Evolutionary conservation across 2,113 vertebrate species (phyloP).

Genomic region (Rhipidura dahli): DNA sequence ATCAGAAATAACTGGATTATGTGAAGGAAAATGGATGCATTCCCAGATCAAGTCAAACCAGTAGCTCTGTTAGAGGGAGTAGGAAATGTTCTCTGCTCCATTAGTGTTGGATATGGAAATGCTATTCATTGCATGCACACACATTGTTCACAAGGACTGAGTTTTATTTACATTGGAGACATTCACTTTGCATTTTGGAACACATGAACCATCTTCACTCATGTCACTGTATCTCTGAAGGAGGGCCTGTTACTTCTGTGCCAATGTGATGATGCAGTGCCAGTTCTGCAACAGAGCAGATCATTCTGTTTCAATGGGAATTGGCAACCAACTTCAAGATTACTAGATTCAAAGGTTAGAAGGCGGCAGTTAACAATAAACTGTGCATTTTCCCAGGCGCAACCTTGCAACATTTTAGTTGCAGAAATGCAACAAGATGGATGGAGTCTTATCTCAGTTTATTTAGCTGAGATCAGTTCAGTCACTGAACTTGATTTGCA

Average conservation of each 20-base stretch:
- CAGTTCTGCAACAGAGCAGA: neutral
- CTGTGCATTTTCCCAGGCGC: neutral
- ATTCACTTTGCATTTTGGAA: neutral
- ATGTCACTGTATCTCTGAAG: neutral
- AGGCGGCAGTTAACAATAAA: neutral
- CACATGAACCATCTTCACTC: accelerated
- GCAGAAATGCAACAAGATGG: neutral
- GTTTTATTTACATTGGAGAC: neutral
- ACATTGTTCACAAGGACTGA: neutral
- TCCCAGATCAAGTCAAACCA: neutral
- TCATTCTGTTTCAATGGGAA: neutral
- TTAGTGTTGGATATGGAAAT: neutral
- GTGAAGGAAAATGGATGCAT: neutral
- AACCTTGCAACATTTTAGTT: neutral
- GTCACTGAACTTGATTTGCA: neutral
- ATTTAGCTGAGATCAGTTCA: neutral
- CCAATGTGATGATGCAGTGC: neutral
- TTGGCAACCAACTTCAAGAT: neutral
- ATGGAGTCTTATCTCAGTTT: neutral
- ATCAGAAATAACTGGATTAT: neutral
- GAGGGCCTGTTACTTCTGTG: neutral
- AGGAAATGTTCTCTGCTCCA: neutral
- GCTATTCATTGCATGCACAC: neutral
- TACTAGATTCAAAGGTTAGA: neutral
- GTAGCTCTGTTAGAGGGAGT: neutral